Evolutionary conservation across 2,888 invertebrate species (phyloP).

Genomic region (Nomada ferruginata): DNA sequence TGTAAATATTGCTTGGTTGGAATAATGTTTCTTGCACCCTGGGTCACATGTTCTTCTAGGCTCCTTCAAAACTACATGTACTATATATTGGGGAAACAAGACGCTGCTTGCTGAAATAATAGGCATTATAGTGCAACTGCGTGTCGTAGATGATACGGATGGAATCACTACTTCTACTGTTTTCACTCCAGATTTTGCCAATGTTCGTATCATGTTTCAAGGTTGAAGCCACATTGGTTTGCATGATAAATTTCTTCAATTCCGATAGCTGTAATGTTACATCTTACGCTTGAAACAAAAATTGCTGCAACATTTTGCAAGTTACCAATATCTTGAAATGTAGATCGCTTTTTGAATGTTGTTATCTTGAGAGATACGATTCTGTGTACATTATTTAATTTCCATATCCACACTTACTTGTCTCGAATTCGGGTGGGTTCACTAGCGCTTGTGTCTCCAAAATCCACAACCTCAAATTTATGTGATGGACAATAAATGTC

Average conservation of each 20-base stretch:
- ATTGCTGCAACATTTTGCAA: neutral
- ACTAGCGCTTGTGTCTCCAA: no score
- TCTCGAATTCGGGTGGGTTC: no score
- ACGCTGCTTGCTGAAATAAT: no score
- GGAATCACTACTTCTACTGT: neutral
- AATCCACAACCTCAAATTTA: no score
- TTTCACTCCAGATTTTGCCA: neutral
- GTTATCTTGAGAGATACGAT: neutral
- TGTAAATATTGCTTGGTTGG: neutral
- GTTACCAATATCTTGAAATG: no score
- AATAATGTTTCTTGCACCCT: neutral
- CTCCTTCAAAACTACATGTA: neutral
- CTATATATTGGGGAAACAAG: neutral
- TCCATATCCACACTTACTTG: no score
- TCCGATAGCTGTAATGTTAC: neutral
- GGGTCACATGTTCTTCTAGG: neutral
- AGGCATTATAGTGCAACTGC: neutral
- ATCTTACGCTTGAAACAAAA: neutral
- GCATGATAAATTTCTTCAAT: slow-evolving; percentile 2
- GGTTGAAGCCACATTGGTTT: neutral
- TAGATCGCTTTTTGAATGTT: neutral
- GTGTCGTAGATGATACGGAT: neutral
- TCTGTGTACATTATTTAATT: no score
- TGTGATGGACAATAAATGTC: no score
- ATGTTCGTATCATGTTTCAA: neutral